Percentiles rank a stretch among this genome's conserved stretches.
Evolutionary conservation across 2,888 invertebrate genomes (phyloP).

Genomic region (Ichneumoninae sp.): DNA sequence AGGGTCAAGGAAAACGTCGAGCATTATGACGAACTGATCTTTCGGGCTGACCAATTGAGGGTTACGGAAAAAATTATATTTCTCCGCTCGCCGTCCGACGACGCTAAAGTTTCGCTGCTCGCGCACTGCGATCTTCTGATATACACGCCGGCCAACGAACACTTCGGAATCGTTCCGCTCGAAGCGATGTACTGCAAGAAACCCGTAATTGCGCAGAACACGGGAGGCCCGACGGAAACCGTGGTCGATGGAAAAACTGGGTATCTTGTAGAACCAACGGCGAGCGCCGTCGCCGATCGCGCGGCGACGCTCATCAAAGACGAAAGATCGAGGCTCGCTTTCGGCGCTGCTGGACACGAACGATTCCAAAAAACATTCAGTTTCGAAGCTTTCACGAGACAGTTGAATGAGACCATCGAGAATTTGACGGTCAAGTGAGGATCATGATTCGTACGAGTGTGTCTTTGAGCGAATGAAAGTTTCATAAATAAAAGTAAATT

Average conservation of each 20-base stretch:
- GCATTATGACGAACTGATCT: slow-evolving; percentile 91
- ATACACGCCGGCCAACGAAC: slow-evolving; percentile 98
- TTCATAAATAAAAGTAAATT: too few relatives aligned
- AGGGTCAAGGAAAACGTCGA: slow-evolving; percentile 94
- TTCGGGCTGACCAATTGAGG: slow-evolving; percentile 88
- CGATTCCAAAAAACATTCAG: slow-evolving; percentile 93
- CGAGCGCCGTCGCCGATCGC: slow-evolving; percentile 90
- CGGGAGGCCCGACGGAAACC: slow-evolving; percentile 98
- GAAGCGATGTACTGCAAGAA: slow-evolving; percentile 98
- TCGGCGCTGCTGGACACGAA: slow-evolving; percentile 91
- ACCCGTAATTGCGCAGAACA: slow-evolving; percentile 97
- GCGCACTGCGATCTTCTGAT: slow-evolving; percentile 91
- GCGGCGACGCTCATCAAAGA: slow-evolving; percentile 90
- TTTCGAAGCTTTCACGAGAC: slow-evolving; percentile 91
- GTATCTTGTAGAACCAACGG: slow-evolving; percentile 90
- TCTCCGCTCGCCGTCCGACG: slow-evolving; percentile 94
- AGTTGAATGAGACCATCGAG: slow-evolving; percentile 86
- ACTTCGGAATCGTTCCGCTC: slow-evolving; percentile 99
- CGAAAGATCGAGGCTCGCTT: slow-evolving; percentile 86
- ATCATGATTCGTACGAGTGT: background rate
- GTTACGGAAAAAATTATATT: slow-evolving; percentile 92
- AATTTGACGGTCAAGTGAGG: slow-evolving; percentile 56
- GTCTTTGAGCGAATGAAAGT: background rate
- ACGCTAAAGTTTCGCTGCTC: slow-evolving; percentile 93
- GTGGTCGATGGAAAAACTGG: slow-evolving; percentile 92